A percentile compares a stretch with the other conserved stretches of the same genome.
Conservation (phyloP, 2,888 invertebrate genomes). For the Drosophila mettleri region DNA sequence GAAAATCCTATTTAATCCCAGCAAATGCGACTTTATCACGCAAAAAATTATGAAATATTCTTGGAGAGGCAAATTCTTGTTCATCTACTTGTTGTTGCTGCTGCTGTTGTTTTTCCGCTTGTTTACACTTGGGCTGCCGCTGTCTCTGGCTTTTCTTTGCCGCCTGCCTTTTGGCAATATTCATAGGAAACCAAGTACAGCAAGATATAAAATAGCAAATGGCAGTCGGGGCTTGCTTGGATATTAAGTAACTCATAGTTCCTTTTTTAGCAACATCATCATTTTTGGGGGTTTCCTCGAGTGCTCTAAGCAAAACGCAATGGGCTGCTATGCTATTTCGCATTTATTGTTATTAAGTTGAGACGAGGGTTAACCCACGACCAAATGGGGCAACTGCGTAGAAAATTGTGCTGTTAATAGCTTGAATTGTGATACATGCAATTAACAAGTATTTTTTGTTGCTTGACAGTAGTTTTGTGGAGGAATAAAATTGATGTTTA, state of each 20-base stretch:
- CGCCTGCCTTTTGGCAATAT: constrained; percentile 69
- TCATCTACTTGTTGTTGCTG: constrained; percentile 23
- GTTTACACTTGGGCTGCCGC: constrained; percentile 64
- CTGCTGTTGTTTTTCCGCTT: constrained; percentile 46
- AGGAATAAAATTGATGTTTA: not conserved
- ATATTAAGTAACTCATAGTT: constrained; percentile 78
- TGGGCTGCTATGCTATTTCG: constrained; percentile 51
- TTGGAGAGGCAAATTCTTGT: constrained; percentile 61
- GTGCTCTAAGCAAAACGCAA: constrained; percentile 48
- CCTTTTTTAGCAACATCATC: constrained; percentile 77
- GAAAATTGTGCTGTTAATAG: not conserved
- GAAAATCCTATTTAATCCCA: constrained; percentile 83
- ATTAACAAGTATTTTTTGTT: not conserved
- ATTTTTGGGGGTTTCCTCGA: constrained; percentile 59
- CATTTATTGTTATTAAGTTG: constrained; percentile 21
- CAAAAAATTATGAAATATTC: constrained; percentile 80
- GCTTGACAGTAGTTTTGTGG: too few relatives aligned
- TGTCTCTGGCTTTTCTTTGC: constrained; percentile 36
- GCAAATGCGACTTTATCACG: constrained; percentile 82
- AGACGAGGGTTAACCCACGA: constrained; percentile 49
- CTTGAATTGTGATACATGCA: not conserved
- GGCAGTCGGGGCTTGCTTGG: constrained; percentile 58
- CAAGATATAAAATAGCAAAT: constrained; percentile 53
- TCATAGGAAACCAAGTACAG: constrained; percentile 24
- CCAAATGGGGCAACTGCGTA: not conserved